phyloP scores from a whole-genome alignment of 2,113 vertebrate species.

The Chiloscyllium plagiosum region DNA sequence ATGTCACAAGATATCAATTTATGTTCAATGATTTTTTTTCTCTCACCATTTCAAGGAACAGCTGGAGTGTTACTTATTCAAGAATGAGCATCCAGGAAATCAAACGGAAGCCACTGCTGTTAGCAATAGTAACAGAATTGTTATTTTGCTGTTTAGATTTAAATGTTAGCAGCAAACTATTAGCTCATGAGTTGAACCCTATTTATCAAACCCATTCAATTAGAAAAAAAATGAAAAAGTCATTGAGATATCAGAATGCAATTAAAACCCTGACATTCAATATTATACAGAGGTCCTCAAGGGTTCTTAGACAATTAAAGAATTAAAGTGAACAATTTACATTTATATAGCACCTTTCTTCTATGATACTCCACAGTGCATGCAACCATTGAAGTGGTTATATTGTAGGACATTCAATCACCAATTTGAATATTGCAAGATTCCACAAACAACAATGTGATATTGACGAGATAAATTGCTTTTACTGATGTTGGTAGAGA shows the following conservation, averaged over 20 bases:
- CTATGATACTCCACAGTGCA: background rate
- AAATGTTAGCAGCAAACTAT: background rate
- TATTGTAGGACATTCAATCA: background rate
- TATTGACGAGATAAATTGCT: background rate
- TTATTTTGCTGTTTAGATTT: background rate
- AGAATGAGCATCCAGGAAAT: background rate
- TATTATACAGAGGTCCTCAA: background rate
- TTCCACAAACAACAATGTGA: background rate
- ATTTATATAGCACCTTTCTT: background rate
- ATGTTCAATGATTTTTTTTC: constrained; percentile 18
- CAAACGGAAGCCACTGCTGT: background rate
- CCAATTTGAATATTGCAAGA: background rate
- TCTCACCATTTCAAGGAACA: constrained; percentile 39
- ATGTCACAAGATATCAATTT: constrained; percentile 43
- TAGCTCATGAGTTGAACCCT: background rate
- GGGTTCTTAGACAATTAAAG: background rate
- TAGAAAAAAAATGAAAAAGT: background rate
- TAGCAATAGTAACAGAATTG: background rate
- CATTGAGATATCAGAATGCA: background rate
- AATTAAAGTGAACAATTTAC: background rate
- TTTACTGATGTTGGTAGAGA: background rate
- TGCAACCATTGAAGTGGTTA: background rate
- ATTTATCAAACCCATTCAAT: background rate
- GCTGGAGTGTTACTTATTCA: constrained; percentile 40
- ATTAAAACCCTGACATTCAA: background rate